phyloP scores from a whole-genome alignment of 2,888 invertebrate species.

The Epinotia nisella region DNA sequence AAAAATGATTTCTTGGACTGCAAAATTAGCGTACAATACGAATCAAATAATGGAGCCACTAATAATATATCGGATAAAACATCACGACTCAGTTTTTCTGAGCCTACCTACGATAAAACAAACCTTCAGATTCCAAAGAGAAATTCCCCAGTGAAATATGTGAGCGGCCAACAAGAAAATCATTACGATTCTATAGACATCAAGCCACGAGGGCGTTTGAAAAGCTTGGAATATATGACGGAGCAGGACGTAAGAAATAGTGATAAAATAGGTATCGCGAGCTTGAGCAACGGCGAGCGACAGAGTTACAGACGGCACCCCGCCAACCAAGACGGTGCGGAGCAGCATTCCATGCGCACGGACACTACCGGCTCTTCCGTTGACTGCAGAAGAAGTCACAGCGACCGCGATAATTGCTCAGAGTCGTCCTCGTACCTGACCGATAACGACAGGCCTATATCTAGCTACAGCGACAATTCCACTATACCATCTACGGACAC shows the following conservation, averaged over 20 bases:
- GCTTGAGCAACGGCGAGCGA: slow-evolving; percentile 75
- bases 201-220: slow-evolving; percentile 77
- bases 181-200: slow-evolving; percentile 82
- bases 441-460: slow-evolving; percentile 81
- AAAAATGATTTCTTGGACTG: slow-evolving; percentile 76
- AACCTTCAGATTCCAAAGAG: slow-evolving; percentile 72
- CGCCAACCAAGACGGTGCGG: slow-evolving; percentile 72
- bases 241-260: slow-evolving; percentile 65
- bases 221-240: slow-evolving; percentile 72
- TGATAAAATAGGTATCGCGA: slow-evolving; percentile 70
- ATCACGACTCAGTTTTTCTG: slow-evolving; percentile 74
- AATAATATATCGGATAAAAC: slow-evolving; percentile 61
- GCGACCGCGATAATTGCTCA: slow-evolving; percentile 82
- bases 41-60: slow-evolving; percentile 60
- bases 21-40: slow-evolving; percentile 73
- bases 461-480: slow-evolving; percentile 81
- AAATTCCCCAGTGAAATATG: slow-evolving; percentile 71
- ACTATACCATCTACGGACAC: slow-evolving; percentile 81
- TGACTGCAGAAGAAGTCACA: slow-evolving; percentile 78
- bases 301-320: slow-evolving; percentile 71
- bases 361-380: slow-evolving; percentile 75
- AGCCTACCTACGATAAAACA: slow-evolving; percentile 81
- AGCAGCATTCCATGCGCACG: slow-evolving; percentile 78
- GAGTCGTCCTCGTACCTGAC: slow-evolving; percentile 81
- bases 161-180: slow-evolving; percentile 68